A percentile compares a stretch with the other conserved stretches of the same genome.
These are phyloP conservation scores for Muscicapa adusta DNA, from an alignment of 2,113 vertebrate species.

Conservation along the genomic window DNA sequence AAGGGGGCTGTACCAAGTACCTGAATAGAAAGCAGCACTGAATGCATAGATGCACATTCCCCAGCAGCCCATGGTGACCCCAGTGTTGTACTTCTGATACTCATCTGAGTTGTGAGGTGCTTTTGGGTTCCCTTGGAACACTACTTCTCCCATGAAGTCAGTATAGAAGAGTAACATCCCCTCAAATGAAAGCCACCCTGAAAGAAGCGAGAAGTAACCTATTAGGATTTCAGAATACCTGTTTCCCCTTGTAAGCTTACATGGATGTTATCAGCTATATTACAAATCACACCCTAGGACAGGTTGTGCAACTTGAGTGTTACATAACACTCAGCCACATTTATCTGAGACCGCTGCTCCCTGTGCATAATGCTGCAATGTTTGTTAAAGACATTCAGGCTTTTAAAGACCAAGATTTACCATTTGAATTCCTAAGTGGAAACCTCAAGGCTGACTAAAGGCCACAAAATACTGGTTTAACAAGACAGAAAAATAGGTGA, in stretches of 20 bases:
- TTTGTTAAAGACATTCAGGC: neutral
- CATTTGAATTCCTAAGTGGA: neutral
- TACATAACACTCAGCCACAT: neutral
- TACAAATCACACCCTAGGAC: neutral
- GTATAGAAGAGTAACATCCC: slow-evolving; percentile 98
- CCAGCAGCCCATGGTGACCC: slow-evolving; percentile 97
- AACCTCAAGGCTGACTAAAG: neutral
- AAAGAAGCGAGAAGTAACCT: neutral
- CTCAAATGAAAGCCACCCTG: slow-evolving; percentile 97
- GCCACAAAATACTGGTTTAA: neutral
- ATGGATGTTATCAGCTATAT: neutral
- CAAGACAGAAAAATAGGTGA: neutral
- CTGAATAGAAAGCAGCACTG: slow-evolving; percentile 97
- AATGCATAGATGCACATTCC: slow-evolving; percentile 99
- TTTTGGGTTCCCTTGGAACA: slow-evolving; percentile 92
- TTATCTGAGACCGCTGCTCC: neutral
- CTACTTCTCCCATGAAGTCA: slow-evolving; percentile 98
- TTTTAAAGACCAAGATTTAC: neutral
- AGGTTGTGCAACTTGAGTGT: neutral
- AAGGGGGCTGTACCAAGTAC: slow-evolving; percentile 49
- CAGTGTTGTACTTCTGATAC: slow-evolving; percentile 90
- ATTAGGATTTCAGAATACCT: neutral
- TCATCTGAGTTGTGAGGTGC: slow-evolving; percentile 89
- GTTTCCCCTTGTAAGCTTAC: neutral
- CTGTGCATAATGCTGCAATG: neutral